Base-by-base conservation (phyloP, 2,888 invertebrate species). In the Cephus runcator region DNA sequence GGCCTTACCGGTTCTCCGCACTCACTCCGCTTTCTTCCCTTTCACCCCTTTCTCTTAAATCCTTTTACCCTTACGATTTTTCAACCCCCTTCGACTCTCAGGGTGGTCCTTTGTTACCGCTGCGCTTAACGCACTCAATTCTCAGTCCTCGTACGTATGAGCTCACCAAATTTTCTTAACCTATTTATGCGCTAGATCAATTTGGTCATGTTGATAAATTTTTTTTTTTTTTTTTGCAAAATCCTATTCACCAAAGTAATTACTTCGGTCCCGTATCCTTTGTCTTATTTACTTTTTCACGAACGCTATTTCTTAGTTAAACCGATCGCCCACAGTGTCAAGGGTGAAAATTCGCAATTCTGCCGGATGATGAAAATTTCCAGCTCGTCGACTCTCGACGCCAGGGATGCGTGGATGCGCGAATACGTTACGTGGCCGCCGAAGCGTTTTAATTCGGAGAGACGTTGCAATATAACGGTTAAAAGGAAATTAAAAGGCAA, bases 391-490 rank as follows among this genome's bases (percentile, higher is more conserved):
- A 23, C 6, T 2, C 23, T 9, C 9, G 0, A 9, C 15, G 9
- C 1, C 56, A 1, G 15, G 6, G 9, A 56, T 23, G 9, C 56
- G 23, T 56, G 56, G 56, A 56, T 23, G 9, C 23, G 56, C 56
- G 56, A 56, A 56, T 56, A 56, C 73, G 68, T 86, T 85, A 81
- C 81, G 83, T 56, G 83, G 79, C 81, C 83, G 82, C 83, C 84
- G 83, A 80, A 84, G 85, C 84, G 84, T 84, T 86, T 84, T 83
- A 86, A 87, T 85, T 88, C 84, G 80, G 82, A 82, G 83, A 87
- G 86, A 87, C 87, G 84, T 89, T 87, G 85, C 87, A 84, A 89
- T 89, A 87, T 88, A 89, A 89, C 89, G 89, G 89, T 88, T 89
- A 80, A 81, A 77, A 75, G 76, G 82, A 88, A 89, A 89, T 88